A percentile compares a stretch with the other conserved stretches of the same genome.
phyloP scores from a whole-genome alignment of 2,797 vertebrate genomes.

The Sebastes oblongus region DNA sequence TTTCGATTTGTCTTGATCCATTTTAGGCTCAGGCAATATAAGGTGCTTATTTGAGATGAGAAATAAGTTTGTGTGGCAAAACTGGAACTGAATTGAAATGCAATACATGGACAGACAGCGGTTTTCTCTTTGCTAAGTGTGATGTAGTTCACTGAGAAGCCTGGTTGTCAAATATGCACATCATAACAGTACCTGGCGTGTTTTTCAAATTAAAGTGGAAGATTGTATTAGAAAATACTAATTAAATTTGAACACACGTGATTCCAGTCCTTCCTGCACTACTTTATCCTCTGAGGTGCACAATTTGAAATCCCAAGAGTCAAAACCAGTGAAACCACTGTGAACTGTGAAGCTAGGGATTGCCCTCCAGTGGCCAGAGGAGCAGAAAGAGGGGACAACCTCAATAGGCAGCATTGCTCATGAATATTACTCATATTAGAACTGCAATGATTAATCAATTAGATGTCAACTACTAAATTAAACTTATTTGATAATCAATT shows the following conservation, averaged over 20 bases:
- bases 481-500: no score
- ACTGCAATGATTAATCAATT: no score
- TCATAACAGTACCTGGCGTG: background rate
- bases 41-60: background rate
- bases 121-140: background rate
- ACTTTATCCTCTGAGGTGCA: background rate
- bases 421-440: background rate
- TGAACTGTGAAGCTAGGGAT: conserved; percentile 61
- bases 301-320: background rate
- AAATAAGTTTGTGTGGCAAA: background rate
- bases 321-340: conserved; percentile 6
- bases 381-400: background rate
- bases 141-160: background rate
- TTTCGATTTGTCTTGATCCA: background rate
- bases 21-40: background rate
- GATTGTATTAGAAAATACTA: background rate
- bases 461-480: no score
- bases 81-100: background rate
- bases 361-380: conserved; percentile 80
- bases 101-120: background rate
- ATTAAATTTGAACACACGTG: background rate
- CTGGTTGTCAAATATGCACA: background rate
- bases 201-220: background rate
- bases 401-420: background rate
- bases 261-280: background rate